A percentile compares a stretch with the other conserved stretches of the same genome.
Conservation (phyloP, 2,888 invertebrate genomes). For the Aphodius sticticus region DNA sequence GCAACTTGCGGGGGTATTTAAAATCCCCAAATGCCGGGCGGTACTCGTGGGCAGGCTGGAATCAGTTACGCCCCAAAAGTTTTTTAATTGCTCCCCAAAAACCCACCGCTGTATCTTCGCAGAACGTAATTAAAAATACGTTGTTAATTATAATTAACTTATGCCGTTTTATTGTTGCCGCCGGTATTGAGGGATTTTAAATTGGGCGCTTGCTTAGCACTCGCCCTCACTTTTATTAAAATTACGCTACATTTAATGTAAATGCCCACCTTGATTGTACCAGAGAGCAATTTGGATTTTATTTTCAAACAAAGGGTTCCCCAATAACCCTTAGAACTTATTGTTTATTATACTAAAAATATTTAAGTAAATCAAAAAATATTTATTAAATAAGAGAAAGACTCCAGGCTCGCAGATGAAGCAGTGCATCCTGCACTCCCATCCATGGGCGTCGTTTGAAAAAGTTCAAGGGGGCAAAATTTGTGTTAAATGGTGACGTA, state of each 20-base stretch:
- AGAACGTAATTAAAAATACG: conserved; percentile 4
- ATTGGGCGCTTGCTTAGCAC: not conserved
- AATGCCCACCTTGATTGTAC: not conserved
- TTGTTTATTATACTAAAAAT: too few species aligned
- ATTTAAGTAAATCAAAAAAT: too few species aligned
- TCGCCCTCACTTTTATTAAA: not conserved
- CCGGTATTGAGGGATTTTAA: not conserved
- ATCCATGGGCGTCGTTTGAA: too few species aligned
- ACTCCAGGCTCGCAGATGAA: too few species aligned
- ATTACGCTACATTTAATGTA: not conserved
- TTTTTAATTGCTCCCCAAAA: not conserved
- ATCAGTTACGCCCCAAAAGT: not conserved
- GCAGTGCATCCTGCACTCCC: too few species aligned
- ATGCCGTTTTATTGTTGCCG: not conserved
- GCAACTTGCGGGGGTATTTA: not conserved
- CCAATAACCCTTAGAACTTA: not conserved
- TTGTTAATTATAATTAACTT: conserved; percentile 4
- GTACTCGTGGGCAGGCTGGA: not conserved
- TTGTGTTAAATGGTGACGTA: too few species aligned
- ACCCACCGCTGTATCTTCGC: not conserved
- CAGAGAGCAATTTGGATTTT: not conserved
- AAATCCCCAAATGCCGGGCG: not conserved
- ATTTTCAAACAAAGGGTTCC: not conserved
- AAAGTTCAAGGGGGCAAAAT: too few species aligned
- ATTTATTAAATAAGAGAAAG: too few species aligned